Evolutionary conservation across 2,797 vertebrate species (phyloP).

Genomic region (Neostethus bicornis): DNA sequence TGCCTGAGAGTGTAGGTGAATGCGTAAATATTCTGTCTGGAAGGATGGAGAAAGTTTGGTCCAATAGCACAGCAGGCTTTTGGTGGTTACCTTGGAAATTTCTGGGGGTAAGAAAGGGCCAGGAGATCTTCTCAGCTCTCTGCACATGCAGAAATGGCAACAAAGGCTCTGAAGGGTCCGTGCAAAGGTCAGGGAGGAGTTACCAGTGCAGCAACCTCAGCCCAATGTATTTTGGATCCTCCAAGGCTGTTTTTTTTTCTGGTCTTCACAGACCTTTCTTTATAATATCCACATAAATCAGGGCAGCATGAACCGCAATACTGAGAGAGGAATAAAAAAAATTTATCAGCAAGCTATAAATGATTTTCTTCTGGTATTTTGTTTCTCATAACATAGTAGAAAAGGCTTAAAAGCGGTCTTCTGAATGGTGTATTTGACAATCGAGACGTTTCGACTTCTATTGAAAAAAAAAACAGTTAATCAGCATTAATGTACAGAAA

Average conservation of each 20-base stretch:
- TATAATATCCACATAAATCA: conserved; percentile 17
- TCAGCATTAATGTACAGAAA: no score
- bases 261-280: conserved; percentile 65
- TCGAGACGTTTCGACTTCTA: no score
- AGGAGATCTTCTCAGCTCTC: conserved; percentile 46
- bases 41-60: conserved; percentile 42
- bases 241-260: conserved; percentile 55
- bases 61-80: conserved; percentile 37
- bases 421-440: no score
- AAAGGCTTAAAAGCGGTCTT: no score
- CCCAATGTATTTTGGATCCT: conserved; percentile 34
- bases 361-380: no score
- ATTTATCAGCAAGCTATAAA: background rate
- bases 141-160: conserved; percentile 58
- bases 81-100: conserved; percentile 50
- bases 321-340: background rate
- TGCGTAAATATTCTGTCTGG: conserved; percentile 32
- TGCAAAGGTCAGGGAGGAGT: conserved; percentile 67
- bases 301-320: background rate
- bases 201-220: conserved; percentile 60
- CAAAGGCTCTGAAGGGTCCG: conserved; percentile 47
- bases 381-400: no score
- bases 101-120: conserved; percentile 2
- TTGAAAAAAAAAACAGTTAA: no score
- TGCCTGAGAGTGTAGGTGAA: background rate